A percentile compares a stretch with the other conserved stretches of the same genome.
phyloP scores from a whole-genome alignment of 2,113 vertebrate species.

The Astur gentilis region DNA sequence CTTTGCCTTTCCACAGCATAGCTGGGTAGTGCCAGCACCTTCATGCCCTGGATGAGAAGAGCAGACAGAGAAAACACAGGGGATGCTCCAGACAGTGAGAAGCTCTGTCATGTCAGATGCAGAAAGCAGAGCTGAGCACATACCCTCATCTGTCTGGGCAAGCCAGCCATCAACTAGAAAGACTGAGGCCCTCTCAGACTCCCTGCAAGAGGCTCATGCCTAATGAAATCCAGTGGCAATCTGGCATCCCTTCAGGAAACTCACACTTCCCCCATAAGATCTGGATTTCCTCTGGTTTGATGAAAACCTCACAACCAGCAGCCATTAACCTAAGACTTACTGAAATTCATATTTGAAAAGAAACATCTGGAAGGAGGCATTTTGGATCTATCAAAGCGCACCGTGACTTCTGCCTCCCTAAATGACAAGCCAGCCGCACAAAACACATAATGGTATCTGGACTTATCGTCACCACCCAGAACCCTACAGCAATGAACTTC shows the following conservation, averaged over 20 bases:
- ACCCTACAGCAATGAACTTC: neutral
- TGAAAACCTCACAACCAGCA: neutral
- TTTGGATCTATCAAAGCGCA: neutral
- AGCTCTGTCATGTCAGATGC: neutral
- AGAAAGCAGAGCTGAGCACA: neutral
- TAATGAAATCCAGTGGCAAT: neutral
- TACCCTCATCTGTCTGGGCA: neutral
- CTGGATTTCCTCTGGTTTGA: neutral
- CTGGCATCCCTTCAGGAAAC: neutral
- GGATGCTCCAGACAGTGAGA: neutral
- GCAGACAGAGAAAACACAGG: neutral
- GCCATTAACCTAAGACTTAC: neutral
- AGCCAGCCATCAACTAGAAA: neutral
- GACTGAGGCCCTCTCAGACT: neutral
- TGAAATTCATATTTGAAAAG: neutral
- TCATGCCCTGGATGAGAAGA: neutral
- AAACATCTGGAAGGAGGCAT: neutral
- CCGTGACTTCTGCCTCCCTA: neutral
- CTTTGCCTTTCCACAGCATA: neutral
- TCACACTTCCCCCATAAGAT: neutral
- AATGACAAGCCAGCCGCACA: neutral
- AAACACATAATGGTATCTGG: accelerated
- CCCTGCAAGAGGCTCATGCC: neutral
- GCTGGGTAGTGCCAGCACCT: neutral
- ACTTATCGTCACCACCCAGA: accelerated